Base-by-base conservation (phyloP, 2,113 vertebrate species). In the Solea solea region DNA sequence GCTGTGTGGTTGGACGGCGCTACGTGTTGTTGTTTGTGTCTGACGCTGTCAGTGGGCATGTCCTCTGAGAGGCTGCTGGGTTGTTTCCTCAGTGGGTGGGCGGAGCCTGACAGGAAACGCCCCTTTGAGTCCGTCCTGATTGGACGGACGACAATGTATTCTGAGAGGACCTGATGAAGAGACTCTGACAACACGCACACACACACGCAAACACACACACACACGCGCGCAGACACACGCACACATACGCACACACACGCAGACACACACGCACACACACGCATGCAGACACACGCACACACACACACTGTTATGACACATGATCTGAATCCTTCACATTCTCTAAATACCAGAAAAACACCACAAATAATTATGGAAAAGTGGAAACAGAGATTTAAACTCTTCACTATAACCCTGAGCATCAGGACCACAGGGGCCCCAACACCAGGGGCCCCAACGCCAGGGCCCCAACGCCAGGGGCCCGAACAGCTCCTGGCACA, bases 121-220 rank as follows among this genome's bases (percentile, higher is more conserved):
- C 96, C 96, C 72, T 87, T 88, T 51, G 93, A 88, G 89, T 96
- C 94, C 1, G 95, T 97, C 89, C 95, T 95, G 87, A 95, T 88
- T 46, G 96, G 96, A 73, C 89, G 93, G 78, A 95, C 89, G 59
- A 97, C 86, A 68, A 76, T 82, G 83, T 95, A 96, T 80, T 96
- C 95, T 14, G 94, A 93, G 84, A 95, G 85, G 50, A 85, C 90
- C 85, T 90, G 93, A 89, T 88, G 87, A 84, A 95, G 76, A 41
- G 88, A 85, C 76, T 94, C 96, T 97, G 93, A 83, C 28, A 9
- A 58, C 70, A 69, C 64, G 40, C 58, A 50, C 51, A 48, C 40
- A 46, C 48, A 53, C 45, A 48, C 11, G 3, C 2, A 13, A 14
- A 48, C 15, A n/a, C 9, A 1, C 13, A 73, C 53, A 61, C 39